Evolutionary conservation across 1,140 invertebrate species (phyloP).

Genomic region (Stegodyphus mimosarum): DNA sequence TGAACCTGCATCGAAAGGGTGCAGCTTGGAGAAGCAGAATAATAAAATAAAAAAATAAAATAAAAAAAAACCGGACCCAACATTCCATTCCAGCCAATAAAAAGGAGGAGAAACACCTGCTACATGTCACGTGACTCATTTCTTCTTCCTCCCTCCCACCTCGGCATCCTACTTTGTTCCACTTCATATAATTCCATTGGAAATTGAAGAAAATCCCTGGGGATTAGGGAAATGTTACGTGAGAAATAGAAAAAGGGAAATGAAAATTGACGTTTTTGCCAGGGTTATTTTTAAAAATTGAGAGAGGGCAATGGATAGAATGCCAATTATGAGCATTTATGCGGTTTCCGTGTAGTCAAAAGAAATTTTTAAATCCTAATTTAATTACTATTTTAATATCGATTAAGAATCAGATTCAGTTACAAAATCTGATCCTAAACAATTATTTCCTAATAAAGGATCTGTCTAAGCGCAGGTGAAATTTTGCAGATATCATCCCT

Average conservation of each 20-base stretch:
- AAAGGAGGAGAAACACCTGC: slow-evolving; percentile 56
- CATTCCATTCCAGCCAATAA: slow-evolving; percentile 57
- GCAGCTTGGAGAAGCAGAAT: slow-evolving; percentile 2
- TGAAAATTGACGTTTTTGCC: too few species aligned
- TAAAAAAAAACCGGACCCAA: slow-evolving; percentile 25
- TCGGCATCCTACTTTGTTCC: slow-evolving; percentile 34
- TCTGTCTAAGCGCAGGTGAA: too few species aligned
- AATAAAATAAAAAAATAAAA: slow-evolving; percentile 6
- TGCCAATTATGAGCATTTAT: too few species aligned
- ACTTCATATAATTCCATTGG: slow-evolving; percentile 60
- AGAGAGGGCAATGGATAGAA: too few species aligned
- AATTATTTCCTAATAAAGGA: too few species aligned
- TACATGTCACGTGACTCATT: slow-evolving; percentile 59
- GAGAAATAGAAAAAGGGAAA: slow-evolving; percentile 26
- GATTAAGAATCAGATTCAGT: too few species aligned
- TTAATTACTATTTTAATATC: too few species aligned
- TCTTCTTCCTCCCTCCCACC: slow-evolving; percentile 9
- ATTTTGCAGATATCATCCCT: too few species aligned
- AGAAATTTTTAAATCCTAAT: too few species aligned
- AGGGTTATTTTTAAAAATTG: too few species aligned
- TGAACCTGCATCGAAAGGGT: slow-evolving; percentile 38
- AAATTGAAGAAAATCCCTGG: slow-evolving; percentile 57
- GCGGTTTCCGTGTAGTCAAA: too few species aligned
- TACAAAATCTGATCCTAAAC: too few species aligned
- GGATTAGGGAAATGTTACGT: slow-evolving; percentile 59